Percentiles rank a stretch among this genome's conserved stretches.
These are phyloP conservation scores for Isaurus tuberculatus DNA, from an alignment of 92 coral and sea anemone species.

Conservation along the genomic window DNA sequence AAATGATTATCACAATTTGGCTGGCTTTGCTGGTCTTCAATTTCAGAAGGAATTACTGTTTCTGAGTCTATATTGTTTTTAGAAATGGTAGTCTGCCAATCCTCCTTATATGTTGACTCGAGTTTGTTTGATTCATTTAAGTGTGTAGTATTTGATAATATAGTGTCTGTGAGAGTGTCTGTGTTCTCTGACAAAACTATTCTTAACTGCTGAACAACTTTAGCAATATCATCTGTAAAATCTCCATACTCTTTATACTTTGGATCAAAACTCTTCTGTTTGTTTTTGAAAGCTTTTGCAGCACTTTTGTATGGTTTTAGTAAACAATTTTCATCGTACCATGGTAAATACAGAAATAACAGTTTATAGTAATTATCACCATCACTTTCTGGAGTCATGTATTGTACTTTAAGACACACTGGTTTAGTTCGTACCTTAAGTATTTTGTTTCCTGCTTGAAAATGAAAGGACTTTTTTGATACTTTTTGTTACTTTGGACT, in stretches of 20 bases:
- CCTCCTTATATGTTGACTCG: not conserved
- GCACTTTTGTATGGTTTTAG: conserved; percentile 35
- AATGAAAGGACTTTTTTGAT: conserved; percentile 27
- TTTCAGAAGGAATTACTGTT: conserved; percentile 1
- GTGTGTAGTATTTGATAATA: conserved; percentile 12
- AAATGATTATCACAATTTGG: conserved; percentile 3
- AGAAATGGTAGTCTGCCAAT: conserved; percentile 10
- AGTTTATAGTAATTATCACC: conserved; percentile 40
- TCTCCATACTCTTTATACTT: not conserved
- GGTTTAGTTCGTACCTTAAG: conserved; percentile 33
- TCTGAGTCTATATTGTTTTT: conserved; percentile 2
- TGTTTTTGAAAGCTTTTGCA: conserved; percentile 19
- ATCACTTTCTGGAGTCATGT: conserved; percentile 42
- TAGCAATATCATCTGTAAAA: conserved; percentile 2
- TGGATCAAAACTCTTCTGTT: conserved; percentile 46
- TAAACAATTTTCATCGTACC: not conserved
- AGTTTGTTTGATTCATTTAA: conserved; percentile 1
- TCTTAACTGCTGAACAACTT: conserved; percentile 6
- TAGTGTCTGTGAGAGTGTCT: conserved; percentile 11
- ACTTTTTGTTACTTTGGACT: conserved; percentile 43
- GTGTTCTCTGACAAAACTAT: conserved; percentile 5
- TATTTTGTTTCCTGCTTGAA: conserved; percentile 30
- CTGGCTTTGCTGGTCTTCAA: not conserved
- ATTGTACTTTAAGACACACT: conserved; percentile 30
- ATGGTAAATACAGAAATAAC: conserved; percentile 12